Base-by-base conservation (phyloP, 1,140 invertebrate genomes). In the Drosophila equinoxialis region DNA sequence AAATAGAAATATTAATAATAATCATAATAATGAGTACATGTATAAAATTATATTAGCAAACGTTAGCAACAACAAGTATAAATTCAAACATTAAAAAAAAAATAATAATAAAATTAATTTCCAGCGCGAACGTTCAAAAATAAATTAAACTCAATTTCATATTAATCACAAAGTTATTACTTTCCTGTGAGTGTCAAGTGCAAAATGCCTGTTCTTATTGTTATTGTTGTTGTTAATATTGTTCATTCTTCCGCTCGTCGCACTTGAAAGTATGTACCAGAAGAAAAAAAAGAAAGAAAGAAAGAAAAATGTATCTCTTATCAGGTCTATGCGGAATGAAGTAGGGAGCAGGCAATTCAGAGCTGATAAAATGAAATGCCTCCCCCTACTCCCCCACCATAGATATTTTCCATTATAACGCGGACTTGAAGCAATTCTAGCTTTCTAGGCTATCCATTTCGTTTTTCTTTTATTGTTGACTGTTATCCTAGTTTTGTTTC, bases 281-380 rank as follows among this genome's bases (percentile, higher is more conserved):
- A 23, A 23, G 10, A 2, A 51, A 17, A 23, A 51, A 8, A 51
- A 17, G 20, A 51, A 8, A 23, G 45, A 23, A 23, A 3, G 8
- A 51, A 77, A 84, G 79, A 81, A 65, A 87, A 85, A 89, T 87
- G 83, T 87, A 87, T 87, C 83, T 80, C 84, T 87, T 87, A 87
- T 87, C 83, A 87, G 79, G 75, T 77, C 77, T 87, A 83, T 82
- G 79, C 71, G 83, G 86, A 77, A 69, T 73, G 63, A 7, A 13
- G 6, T 8, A 17, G 10, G 8, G 45, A 20, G 17, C 45, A 11
- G 17, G 69, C 66, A 73, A 69, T 61, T 37, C 64, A 64, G 67
- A 39, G 45, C 79, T 71, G 73, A 87, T 89, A 79, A 70, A 83
- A 77, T 45, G 10, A 30, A 30, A 30, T 30, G 17, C 26, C 39